These are phyloP conservation scores for Stylophora pistillata DNA, from an alignment of 64 coral and sea anemone species.

Conservation along the genomic window DNA sequence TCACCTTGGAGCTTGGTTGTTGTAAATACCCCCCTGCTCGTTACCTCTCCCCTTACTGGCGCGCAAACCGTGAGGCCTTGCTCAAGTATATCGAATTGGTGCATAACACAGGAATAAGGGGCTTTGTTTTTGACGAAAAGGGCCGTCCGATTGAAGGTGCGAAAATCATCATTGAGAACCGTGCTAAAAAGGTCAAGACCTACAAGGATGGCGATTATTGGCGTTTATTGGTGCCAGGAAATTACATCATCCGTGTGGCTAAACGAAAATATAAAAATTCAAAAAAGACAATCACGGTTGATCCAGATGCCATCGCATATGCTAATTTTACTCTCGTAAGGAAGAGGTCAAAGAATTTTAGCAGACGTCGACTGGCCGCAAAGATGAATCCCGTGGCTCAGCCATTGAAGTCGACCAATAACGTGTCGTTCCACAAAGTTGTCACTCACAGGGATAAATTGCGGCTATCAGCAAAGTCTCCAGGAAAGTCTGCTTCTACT, in stretches of 20 bases:
- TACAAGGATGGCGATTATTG: slow-evolving; percentile 79
- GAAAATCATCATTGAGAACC: slow-evolving; percentile 72
- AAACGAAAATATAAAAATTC: slow-evolving; percentile 71
- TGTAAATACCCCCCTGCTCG: slow-evolving; percentile 84
- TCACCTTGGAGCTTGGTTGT: slow-evolving; percentile 92
- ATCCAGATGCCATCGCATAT: slow-evolving; percentile 18
- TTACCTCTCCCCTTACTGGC: slow-evolving; percentile 74
- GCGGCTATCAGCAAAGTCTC: slow-evolving; percentile 11
- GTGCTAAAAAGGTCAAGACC: slow-evolving; percentile 81
- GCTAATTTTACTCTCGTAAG: slow-evolving; percentile 73
- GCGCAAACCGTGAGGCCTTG: slow-evolving; percentile 74
- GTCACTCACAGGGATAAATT: background rate
- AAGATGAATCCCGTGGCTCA: background rate
- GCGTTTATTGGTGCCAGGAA: slow-evolving; percentile 83
- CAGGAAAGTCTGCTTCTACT: background rate
- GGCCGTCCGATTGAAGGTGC: slow-evolving; percentile 76
- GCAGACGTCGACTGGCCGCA: background rate
- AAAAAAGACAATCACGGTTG: slow-evolving; percentile 41
- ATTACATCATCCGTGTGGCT: slow-evolving; percentile 63
- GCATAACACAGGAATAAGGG: slow-evolving; percentile 81
- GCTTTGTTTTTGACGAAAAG: slow-evolving; percentile 72
- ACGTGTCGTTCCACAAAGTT: background rate
- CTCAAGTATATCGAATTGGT: slow-evolving; percentile 75
- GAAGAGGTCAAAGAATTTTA: slow-evolving; percentile 14
- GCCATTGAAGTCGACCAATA: background rate